phyloP scores from a whole-genome alignment of 2,113 vertebrate genomes.

The Tichodroma muraria region DNA sequence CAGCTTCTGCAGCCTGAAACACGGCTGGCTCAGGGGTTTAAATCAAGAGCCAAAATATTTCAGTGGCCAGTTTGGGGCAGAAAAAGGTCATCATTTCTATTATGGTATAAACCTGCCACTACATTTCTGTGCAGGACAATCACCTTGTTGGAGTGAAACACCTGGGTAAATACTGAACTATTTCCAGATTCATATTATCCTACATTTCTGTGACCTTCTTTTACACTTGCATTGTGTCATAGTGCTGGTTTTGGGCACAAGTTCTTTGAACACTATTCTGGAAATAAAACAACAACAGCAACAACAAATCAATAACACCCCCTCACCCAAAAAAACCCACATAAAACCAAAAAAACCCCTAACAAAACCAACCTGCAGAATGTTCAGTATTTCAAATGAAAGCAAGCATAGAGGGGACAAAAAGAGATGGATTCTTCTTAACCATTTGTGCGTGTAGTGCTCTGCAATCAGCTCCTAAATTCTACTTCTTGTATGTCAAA shows the following conservation, averaged over 20 bases:
- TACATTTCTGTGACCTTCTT: neutral
- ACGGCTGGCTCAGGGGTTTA: accelerated
- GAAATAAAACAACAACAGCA: neutral
- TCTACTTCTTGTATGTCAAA: neutral
- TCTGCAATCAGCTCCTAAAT: neutral
- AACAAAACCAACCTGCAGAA: neutral
- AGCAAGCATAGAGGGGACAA: neutral
- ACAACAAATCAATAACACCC: too few relatives aligned
- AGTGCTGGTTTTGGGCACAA: neutral
- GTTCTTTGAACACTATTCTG: neutral
- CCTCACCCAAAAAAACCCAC: accelerated
- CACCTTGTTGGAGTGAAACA: neutral
- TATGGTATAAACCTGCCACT: neutral
- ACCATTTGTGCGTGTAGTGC: neutral
- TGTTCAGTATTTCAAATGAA: neutral
- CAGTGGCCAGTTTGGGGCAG: accelerated
- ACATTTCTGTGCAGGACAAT: neutral
- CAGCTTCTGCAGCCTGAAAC: neutral
- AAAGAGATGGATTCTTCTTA: neutral
- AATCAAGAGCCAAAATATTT: neutral
- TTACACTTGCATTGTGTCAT: neutral
- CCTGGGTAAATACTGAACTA: neutral
- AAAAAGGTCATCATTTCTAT: neutral
- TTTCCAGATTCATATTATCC: neutral
- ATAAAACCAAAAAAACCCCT: neutral